phyloP scores from a whole-genome alignment of 1,140 invertebrate genomes.

The Myzus persicae region DNA sequence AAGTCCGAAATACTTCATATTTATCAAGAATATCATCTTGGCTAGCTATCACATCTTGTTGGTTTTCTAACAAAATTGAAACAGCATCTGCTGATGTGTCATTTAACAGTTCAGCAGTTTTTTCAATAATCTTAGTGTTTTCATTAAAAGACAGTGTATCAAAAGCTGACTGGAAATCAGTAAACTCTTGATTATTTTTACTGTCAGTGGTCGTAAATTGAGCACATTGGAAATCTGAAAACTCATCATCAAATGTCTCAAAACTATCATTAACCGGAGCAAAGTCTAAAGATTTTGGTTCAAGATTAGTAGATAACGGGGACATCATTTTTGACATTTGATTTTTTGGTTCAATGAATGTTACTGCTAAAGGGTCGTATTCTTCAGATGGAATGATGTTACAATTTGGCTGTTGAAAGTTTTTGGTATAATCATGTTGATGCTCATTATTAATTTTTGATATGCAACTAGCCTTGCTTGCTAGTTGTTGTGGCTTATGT shows the following conservation, averaged over 20 bases:
- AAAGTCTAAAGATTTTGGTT: constrained; percentile 58
- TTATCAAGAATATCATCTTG: constrained; percentile 56
- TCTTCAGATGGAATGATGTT: constrained; percentile 18
- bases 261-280: constrained; percentile 30
- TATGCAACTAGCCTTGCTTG: not conserved
- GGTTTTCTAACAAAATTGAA: constrained; percentile 10
- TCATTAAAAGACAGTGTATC: constrained; percentile 8
- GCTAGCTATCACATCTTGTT: constrained; percentile 35
- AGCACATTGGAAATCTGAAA: constrained; percentile 63
- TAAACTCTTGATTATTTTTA: constrained; percentile 60
- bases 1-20: constrained; percentile 59
- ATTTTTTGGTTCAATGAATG: constrained; percentile 42
- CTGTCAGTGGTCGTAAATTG: constrained; percentile 59
- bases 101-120: constrained; percentile 5
- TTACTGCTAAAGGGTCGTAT: constrained; percentile 36
- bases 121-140: not conserved
- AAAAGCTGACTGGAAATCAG: constrained; percentile 60
- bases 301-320: constrained; percentile 9
- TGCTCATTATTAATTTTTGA: constrained; percentile 25
- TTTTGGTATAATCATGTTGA: constrained; percentile 21
- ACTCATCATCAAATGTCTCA: constrained; percentile 61
- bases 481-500: not conserved
- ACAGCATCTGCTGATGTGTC: not conserved
- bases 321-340: constrained; percentile 32
- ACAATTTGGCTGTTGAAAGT: not conserved